A percentile compares a stretch with the other conserved stretches of the same genome.
phyloP scores from a whole-genome alignment of 1,140 invertebrate species.

The Brachionus manjavacas region DNA sequence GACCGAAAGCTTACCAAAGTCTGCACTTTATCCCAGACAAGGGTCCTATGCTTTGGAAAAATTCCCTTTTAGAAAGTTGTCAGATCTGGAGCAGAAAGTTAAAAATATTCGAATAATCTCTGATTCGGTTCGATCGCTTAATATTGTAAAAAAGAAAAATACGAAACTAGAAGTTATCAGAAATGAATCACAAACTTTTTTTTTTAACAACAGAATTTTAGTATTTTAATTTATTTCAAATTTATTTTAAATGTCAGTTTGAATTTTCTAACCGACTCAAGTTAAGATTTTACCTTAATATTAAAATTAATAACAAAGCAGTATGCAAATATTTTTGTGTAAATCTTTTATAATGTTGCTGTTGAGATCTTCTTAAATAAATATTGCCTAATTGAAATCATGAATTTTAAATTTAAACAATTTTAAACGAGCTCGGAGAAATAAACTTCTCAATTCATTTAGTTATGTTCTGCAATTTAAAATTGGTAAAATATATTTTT shows the following conservation, averaged over 20 bases:
- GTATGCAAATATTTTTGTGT: not conserved
- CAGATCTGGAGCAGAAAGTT: not conserved
- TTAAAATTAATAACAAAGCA: not conserved
- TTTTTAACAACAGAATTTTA: conserved; percentile 1
- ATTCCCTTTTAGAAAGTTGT: not conserved
- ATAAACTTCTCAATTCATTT: no score
- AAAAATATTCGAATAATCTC: not conserved
- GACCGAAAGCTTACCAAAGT: not conserved
- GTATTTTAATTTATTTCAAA: not conserved
- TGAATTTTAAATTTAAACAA: no score
- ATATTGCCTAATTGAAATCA: not conserved
- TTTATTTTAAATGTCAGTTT: not conserved
- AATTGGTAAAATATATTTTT: no score
- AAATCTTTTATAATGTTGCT: not conserved
- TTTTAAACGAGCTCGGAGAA: no score
- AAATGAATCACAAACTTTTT: not conserved
- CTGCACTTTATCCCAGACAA: not conserved
- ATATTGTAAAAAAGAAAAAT: not conserved
- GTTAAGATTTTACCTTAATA: not conserved
- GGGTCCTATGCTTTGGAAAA: not conserved
- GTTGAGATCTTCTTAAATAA: not conserved
- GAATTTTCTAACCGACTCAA: not conserved
- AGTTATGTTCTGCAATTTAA: no score
- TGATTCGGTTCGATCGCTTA: not conserved
- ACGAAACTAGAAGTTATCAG: not conserved